These are phyloP conservation scores for Callitettix versicolor DNA, from an alignment of 1,140 invertebrate species.

Conservation along the genomic window DNA sequence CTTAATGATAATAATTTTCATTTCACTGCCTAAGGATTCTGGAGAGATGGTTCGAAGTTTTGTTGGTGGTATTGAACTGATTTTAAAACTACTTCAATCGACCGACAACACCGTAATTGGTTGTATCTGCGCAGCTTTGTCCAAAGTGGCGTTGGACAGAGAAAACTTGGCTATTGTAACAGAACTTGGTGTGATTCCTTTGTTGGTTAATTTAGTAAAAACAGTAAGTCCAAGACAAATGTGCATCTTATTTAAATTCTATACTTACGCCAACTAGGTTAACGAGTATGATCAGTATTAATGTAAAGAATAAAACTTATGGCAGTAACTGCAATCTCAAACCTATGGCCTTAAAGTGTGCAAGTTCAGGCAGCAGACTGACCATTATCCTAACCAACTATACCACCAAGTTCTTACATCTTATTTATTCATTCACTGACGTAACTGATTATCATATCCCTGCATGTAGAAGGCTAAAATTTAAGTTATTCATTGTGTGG, in stretches of 20 bases:
- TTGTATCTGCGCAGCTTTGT: slow-evolving; percentile 78
- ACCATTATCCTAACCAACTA: too few species aligned
- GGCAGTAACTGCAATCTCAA: too few species aligned
- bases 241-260: not conserved
- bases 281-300: not conserved
- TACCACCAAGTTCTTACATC: too few species aligned
- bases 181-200: slow-evolving; percentile 81
- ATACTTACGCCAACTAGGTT: not conserved
- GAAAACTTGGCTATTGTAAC: slow-evolving; percentile 90
- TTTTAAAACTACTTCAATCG: slow-evolving; percentile 74
- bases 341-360: too few species aligned
- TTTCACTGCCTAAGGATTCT: slow-evolving; percentile 56
- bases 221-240: slow-evolving; percentile 39
- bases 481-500: too few species aligned
- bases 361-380: too few species aligned
- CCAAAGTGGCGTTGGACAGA: slow-evolving; percentile 75
- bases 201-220: slow-evolving; percentile 65
- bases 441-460: too few species aligned
- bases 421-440: too few species aligned
- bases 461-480: too few species aligned
- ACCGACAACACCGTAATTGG: slow-evolving; percentile 66
- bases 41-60: slow-evolving; percentile 85
- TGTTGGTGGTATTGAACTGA: slow-evolving; percentile 81
- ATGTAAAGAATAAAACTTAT: too few species aligned
- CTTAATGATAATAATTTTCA: too few species aligned